Evolutionary conservation across 1,140 invertebrate species (phyloP).

Genomic region (Branchinecta lindahli): DNA sequence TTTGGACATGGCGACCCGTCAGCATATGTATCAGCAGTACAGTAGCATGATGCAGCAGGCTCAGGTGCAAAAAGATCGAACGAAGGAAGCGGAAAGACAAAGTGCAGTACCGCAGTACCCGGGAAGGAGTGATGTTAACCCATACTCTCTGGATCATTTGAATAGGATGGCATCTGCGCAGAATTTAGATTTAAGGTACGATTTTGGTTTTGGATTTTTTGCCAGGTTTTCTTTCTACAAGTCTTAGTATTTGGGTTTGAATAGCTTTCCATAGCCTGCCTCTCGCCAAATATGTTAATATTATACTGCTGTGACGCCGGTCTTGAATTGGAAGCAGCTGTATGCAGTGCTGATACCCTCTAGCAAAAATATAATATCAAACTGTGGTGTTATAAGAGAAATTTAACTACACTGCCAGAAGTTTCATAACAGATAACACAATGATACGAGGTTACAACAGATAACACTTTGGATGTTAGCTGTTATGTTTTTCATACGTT

Average conservation of each 20-base stretch:
- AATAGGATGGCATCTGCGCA: background rate
- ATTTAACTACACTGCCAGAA: too few relatives aligned
- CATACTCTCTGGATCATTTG: background rate
- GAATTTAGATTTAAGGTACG: background rate
- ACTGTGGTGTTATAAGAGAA: too few relatives aligned
- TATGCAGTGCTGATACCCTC: too few relatives aligned
- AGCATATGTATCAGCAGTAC: conserved; percentile 1
- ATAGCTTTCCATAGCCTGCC: too few relatives aligned
- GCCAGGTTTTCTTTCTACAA: background rate
- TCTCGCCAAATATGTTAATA: too few relatives aligned
- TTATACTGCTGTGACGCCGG: too few relatives aligned
- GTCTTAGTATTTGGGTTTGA: background rate
- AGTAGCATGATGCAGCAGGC: background rate
- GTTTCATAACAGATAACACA: too few relatives aligned
- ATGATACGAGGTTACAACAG: too few relatives aligned
- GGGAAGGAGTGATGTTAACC: background rate
- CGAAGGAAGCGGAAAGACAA: background rate
- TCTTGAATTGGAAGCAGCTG: too few relatives aligned
- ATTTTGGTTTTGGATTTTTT: background rate
- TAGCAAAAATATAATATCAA: too few relatives aligned
- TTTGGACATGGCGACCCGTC: background rate
- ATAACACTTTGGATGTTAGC: too few relatives aligned
- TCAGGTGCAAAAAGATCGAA: background rate
- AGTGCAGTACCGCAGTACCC: background rate
- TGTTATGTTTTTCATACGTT: too few relatives aligned